Evolutionary conservation across 2,797 vertebrate genomes (phyloP).

Genomic region (Phrynocephalus forsythii): DNA sequence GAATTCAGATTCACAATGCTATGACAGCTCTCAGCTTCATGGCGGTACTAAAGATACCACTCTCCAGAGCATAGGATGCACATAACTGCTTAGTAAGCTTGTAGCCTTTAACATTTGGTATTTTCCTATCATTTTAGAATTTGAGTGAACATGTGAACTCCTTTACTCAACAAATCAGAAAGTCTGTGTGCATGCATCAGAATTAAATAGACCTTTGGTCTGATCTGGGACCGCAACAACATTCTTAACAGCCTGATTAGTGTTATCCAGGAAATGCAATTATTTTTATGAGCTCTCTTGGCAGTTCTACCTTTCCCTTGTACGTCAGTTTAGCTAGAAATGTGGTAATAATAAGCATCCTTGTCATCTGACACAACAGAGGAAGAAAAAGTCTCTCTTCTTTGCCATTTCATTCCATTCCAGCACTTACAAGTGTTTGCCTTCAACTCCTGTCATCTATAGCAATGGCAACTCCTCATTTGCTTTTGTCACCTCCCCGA

Average conservation of each 20-base stretch:
- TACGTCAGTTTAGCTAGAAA: constrained; percentile 6
- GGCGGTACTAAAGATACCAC: background rate
- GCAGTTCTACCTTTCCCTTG: background rate
- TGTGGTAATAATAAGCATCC: constrained; percentile 10
- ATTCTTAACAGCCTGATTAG: background rate
- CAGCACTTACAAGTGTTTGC: constrained; percentile 11
- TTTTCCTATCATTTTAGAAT: background rate
- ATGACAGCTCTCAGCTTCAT: background rate
- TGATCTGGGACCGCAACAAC: background rate
- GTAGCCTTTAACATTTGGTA: background rate
- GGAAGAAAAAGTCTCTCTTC: constrained; percentile 12
- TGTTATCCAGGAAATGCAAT: background rate
- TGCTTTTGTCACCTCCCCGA: background rate
- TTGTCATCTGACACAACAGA: constrained; percentile 10
- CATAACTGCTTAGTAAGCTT: background rate
- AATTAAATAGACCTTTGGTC: background rate
- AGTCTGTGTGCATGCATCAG: background rate
- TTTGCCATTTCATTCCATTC: background rate
- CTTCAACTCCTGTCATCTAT: background rate
- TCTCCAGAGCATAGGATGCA: background rate
- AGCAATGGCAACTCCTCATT: background rate
- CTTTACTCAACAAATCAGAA: background rate
- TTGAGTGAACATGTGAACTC: background rate
- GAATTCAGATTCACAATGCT: too few species aligned
- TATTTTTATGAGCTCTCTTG: background rate